A percentile compares a stretch with the other conserved stretches of the same genome.
phyloP scores from a whole-genome alignment of 2,113 vertebrate species.

The Miniopterus natalensis region DNA sequence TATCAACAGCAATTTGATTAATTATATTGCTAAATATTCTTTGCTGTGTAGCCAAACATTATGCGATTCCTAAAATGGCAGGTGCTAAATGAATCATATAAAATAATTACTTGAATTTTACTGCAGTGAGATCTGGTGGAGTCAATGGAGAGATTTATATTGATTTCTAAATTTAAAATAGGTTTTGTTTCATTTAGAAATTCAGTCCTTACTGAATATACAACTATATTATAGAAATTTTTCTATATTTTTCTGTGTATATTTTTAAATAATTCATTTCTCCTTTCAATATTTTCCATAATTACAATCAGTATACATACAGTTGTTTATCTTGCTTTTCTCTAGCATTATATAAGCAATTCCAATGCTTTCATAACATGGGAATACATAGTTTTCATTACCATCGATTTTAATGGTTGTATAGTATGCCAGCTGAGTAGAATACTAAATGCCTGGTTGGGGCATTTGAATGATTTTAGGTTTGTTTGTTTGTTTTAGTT shows the following conservation, averaged over 20 bases:
- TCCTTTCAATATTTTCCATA: slow-evolving; percentile 31
- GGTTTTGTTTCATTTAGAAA: slow-evolving; percentile 66
- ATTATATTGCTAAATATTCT: slow-evolving; percentile 74
- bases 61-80: slow-evolving; percentile 63
- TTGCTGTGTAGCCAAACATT: slow-evolving; percentile 61
- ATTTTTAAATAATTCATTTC: slow-evolving; percentile 56
- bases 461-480: neutral
- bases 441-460: neutral
- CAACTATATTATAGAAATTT: neutral
- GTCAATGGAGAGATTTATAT: slow-evolving; percentile 34
- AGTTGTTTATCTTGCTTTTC: slow-evolving; percentile 36
- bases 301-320: slow-evolving; percentile 28
- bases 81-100: slow-evolving; percentile 52
- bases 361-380: neutral
- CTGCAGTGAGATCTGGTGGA: slow-evolving; percentile 20
- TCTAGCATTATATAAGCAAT: neutral
- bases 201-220: slow-evolving; percentile 52
- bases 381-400: neutral
- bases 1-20: slow-evolving; percentile 73
- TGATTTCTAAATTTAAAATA: slow-evolving; percentile 57
- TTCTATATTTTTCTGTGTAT: neutral
- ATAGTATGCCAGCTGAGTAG: slow-evolving; percentile 1
- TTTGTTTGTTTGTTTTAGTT: slow-evolving; percentile 6
- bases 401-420: neutral
- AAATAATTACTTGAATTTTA: slow-evolving; percentile 65